A percentile compares a stretch with the other conserved stretches of the same genome.
These are phyloP conservation scores for Gracilinanus agilis DNA, from an alignment of 2,113 vertebrate genomes.

Conservation along the genomic window DNA sequence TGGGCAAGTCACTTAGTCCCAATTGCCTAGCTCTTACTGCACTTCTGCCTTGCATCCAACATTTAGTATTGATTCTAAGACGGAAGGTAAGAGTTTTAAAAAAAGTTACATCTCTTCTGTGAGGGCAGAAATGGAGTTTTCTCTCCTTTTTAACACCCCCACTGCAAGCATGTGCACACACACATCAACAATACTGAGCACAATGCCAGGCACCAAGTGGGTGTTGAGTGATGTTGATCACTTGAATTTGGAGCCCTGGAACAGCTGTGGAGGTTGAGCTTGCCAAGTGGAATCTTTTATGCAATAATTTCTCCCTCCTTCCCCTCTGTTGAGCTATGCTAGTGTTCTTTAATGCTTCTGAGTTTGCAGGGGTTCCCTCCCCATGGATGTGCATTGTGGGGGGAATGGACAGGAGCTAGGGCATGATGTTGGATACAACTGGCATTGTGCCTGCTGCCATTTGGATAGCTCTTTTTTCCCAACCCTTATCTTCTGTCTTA, in stretches of 20 bases:
- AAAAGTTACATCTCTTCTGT: not conserved
- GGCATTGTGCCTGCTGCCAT: not conserved
- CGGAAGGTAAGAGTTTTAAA: too few relatives aligned
- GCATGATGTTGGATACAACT: not conserved
- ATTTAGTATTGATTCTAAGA: too few relatives aligned
- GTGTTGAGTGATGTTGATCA: not conserved
- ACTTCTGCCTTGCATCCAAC: too few relatives aligned
- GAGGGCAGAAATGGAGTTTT: slow-evolving; percentile 29
- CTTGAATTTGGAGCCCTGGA: not conserved
- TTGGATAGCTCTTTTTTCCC: not conserved
- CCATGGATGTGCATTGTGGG: not conserved
- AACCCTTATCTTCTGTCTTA: too few relatives aligned
- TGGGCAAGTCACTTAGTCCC: too few relatives aligned
- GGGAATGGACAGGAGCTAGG: not conserved
- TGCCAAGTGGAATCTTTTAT: not conserved
- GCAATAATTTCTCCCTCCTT: not conserved
- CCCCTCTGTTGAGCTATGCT: not conserved
- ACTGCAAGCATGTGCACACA: not conserved
- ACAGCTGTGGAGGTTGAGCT: not conserved
- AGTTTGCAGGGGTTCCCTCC: not conserved
- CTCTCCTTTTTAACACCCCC: not conserved
- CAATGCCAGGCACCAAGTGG: not conserved
- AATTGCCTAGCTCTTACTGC: too few relatives aligned
- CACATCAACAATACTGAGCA: not conserved
- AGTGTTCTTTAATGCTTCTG: not conserved